A percentile compares a stretch with the other conserved stretches of the same genome.
phyloP scores from a whole-genome alignment of 2,888 invertebrate genomes.

The Caenorhabditis macrosperma region DNA sequence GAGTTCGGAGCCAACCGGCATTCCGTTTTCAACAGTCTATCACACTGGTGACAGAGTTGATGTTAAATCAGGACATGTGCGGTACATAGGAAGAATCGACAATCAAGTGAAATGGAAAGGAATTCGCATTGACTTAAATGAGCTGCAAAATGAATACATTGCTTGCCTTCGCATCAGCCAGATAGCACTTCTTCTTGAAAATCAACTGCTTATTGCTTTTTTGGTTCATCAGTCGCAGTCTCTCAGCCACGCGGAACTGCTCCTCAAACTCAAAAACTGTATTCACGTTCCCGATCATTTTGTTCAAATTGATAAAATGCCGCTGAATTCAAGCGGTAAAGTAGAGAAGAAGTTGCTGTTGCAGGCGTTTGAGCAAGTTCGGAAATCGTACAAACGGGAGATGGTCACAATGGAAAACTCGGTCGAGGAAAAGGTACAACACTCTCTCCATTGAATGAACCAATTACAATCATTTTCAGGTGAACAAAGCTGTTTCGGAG shows the following conservation, averaged over 20 bases:
- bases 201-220: constrained; percentile 63
- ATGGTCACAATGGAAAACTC: constrained; percentile 50
- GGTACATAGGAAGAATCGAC: constrained; percentile 69
- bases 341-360: constrained; percentile 62
- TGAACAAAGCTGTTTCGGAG: background rate
- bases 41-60: constrained; percentile 64
- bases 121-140: constrained; percentile 53
- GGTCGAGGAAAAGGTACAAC: constrained; percentile 52
- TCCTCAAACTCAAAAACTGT: constrained; percentile 1
- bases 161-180: constrained; percentile 38
- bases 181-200: constrained; percentile 29
- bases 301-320: constrained; percentile 61
- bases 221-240: constrained; percentile 15
- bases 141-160: constrained; percentile 55
- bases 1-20: background rate
- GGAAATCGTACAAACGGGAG: constrained; percentile 48
- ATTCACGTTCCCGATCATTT: constrained; percentile 60
- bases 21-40: constrained; percentile 26
- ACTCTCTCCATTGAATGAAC: background rate
- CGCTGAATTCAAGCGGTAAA: constrained; percentile 69
- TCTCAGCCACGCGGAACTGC: background rate
- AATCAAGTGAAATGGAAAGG: constrained; percentile 71
- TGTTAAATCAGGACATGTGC: background rate
- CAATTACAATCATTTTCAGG: constrained; percentile 7
- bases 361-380: constrained; percentile 57